Conservation (phyloP, 2,113 vertebrate species). For the Rhinoderma darwinii region DNA sequence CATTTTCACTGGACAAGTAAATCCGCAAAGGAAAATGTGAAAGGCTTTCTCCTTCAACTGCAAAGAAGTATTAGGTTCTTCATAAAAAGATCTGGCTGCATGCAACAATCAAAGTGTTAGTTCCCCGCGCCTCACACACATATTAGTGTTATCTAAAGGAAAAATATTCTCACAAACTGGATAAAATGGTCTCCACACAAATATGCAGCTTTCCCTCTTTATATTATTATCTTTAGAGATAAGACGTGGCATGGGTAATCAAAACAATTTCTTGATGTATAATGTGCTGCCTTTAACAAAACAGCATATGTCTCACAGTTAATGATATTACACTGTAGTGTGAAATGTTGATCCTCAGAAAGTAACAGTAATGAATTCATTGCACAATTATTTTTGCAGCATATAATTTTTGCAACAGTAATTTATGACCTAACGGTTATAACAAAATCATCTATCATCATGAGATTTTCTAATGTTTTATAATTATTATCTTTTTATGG, state of each 20-base stretch:
- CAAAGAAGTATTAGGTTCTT: conserved; percentile 67
- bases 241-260: conserved; percentile 62
- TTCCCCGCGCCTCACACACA: conserved; percentile 45
- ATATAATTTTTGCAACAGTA: neutral
- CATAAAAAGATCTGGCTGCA: conserved; percentile 65
- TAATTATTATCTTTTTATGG: neutral
- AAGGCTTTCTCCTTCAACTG: conserved; percentile 64
- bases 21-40: conserved; percentile 65
- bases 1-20: conserved; percentile 71
- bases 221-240: conserved; percentile 60
- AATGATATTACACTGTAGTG: neutral
- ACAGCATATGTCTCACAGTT: neutral
- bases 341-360: neutral
- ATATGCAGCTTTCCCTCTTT: conserved; percentile 29
- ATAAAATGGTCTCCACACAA: conserved; percentile 32
- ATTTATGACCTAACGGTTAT: neutral
- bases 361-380: neutral
- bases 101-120: conserved; percentile 64
- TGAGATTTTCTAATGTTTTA: neutral
- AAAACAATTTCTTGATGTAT: conserved; percentile 62
- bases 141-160: conserved; percentile 33
- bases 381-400: neutral
- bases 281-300: conserved; percentile 61
- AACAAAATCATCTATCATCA: neutral
- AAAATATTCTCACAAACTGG: conserved; percentile 10